Conservation (phyloP, 1,140 invertebrate genomes). For the Panulirus ornatus region DNA sequence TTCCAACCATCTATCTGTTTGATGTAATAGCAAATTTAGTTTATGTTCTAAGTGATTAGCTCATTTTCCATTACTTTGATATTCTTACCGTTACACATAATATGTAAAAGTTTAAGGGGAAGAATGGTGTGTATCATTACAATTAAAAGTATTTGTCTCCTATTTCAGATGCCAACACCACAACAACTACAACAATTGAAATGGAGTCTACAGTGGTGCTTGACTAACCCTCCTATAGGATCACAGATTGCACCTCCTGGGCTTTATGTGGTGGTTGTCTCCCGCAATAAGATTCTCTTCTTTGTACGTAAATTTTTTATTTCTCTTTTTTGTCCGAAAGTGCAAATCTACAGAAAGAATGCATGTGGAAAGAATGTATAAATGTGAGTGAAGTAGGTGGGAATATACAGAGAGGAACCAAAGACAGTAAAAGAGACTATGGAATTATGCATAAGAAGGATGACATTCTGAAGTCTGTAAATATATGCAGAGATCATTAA, state of each 20-base stretch:
- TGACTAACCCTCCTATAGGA: constrained; percentile 92
- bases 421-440: too few species aligned
- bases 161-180: constrained; percentile 81
- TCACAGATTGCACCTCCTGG: constrained; percentile 90
- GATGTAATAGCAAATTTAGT: too few species aligned
- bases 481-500: too few species aligned
- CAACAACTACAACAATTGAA: constrained; percentile 84
- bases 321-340: neutral
- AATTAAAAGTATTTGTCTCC: too few species aligned
- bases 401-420: neutral
- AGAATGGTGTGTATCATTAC: too few species aligned
- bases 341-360: neutral
- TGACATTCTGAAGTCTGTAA: too few species aligned
- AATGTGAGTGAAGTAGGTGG: neutral
- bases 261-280: constrained; percentile 89
- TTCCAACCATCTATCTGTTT: too few species aligned
- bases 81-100: too few species aligned
- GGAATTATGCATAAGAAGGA: too few species aligned
- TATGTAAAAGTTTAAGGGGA: too few species aligned
- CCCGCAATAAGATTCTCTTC: constrained; percentile 91
- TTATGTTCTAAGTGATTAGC: too few species aligned
- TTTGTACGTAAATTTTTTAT: constrained; percentile 85
- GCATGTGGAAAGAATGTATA: neutral
- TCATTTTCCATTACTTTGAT: too few species aligned
- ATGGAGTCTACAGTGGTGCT: constrained; percentile 93